A percentile compares a stretch with the other conserved stretches of the same genome.
These are phyloP conservation scores for Xyrauchen texanus DNA, from an alignment of 2,113 vertebrate species.

Conservation along the genomic window DNA sequence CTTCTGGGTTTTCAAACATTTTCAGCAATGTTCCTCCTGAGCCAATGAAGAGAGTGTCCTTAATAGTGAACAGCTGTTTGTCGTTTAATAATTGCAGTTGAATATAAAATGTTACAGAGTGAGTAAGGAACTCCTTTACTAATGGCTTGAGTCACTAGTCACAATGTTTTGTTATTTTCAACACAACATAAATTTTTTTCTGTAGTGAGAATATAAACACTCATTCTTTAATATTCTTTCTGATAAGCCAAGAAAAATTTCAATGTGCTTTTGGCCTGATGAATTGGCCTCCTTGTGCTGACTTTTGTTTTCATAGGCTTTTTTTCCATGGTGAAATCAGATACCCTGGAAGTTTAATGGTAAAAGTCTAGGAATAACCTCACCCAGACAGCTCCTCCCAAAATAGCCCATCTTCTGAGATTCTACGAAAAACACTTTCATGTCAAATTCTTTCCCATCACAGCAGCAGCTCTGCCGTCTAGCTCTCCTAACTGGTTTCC, in stretches of 20 bases:
- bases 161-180: too few relatives aligned
- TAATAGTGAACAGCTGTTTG: constrained; percentile 72
- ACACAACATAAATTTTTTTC: too few relatives aligned
- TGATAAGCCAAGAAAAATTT: too few relatives aligned
- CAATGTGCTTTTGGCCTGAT: too few relatives aligned
- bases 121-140: not conserved
- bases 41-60: constrained; percentile 54
- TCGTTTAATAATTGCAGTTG: constrained; percentile 57
- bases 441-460: constrained; percentile 64
- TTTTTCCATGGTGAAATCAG: constrained; percentile 63
- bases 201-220: too few relatives aligned
- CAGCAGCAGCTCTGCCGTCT: constrained; percentile 59
- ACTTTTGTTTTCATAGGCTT: constrained; percentile 5
- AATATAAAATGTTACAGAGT: constrained; percentile 55
- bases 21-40: constrained; percentile 31
- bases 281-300: not conserved
- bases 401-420: constrained; percentile 47
- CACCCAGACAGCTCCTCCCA: constrained; percentile 60
- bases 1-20: constrained; percentile 21
- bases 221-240: too few relatives aligned
- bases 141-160: too few relatives aligned
- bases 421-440: constrained; percentile 62
- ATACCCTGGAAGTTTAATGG: constrained; percentile 61
- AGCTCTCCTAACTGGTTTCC: constrained; percentile 26
- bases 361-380: constrained; percentile 71